These are phyloP conservation scores for Grammomys surdaster DNA, from an alignment of 2,113 vertebrate genomes.

Conservation along the genomic window DNA sequence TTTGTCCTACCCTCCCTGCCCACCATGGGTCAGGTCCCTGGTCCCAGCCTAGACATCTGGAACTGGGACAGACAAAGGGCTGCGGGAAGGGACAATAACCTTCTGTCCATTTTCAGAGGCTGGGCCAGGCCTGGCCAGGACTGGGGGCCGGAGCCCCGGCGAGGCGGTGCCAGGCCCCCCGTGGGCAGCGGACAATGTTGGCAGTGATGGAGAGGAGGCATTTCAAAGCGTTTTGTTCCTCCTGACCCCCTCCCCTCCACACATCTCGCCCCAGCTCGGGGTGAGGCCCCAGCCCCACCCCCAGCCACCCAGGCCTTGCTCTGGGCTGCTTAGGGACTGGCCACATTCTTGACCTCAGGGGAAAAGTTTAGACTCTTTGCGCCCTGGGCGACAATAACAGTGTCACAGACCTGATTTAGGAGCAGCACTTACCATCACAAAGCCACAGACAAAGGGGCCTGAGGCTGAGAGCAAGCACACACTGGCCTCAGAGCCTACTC, in stretches of 20 bases:
- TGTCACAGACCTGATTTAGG: conserved; percentile 91
- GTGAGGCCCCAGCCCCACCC: conserved; percentile 86
- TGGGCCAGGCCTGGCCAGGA: conserved; percentile 87
- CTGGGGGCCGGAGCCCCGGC: conserved; percentile 86
- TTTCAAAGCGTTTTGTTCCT: conserved; percentile 91
- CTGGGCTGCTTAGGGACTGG: conserved; percentile 85
- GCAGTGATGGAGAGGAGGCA: conserved; percentile 91
- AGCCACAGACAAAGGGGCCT: conserved; percentile 87
- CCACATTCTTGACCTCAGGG: conserved; percentile 91
- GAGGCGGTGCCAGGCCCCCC: conserved; percentile 90
- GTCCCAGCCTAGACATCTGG: conserved; percentile 88
- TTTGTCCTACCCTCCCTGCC: conserved; percentile 74
- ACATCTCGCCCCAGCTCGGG: conserved; percentile 76
- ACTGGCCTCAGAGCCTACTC: not conserved
- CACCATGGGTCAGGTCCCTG: conserved; percentile 78
- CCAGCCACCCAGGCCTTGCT: conserved; percentile 86
- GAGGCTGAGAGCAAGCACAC: conserved; percentile 80
- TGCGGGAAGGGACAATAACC: conserved; percentile 87
- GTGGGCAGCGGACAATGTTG: conserved; percentile 91
- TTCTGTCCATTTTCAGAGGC: conserved; percentile 90
- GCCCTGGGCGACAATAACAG: conserved; percentile 88
- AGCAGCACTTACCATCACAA: conserved; percentile 89
- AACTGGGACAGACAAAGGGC: conserved; percentile 87
- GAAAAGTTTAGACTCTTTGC: conserved; percentile 87
- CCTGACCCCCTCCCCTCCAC: conserved; percentile 83